A percentile compares a stretch with the other conserved stretches of the same genome.
Evolutionary conservation across 2,113 vertebrate species (phyloP).

Genomic region (Myocastor coypus): DNA sequence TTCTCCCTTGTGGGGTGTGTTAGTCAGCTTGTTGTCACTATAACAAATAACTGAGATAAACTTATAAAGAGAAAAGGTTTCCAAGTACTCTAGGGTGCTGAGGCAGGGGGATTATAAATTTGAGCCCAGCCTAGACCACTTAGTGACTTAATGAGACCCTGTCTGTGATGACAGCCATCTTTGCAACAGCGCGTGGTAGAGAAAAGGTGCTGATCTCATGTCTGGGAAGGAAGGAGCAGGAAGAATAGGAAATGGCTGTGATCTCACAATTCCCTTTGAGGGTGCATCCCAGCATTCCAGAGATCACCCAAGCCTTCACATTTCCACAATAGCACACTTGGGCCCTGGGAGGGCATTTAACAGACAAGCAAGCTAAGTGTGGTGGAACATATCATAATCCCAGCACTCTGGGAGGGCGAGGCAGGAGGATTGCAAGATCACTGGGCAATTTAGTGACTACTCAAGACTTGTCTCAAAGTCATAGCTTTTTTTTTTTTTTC

Average conservation of each 20-base stretch:
- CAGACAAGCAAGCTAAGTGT: neutral
- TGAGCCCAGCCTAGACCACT: neutral
- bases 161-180: neutral
- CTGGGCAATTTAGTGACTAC: neutral
- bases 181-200: neutral
- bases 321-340: neutral
- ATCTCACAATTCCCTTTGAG: neutral
- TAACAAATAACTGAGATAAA: neutral
- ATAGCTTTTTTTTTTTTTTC: neutral
- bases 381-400: too few relatives aligned
- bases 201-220: neutral
- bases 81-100: neutral
- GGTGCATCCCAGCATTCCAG: too few relatives aligned
- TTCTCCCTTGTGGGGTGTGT: neutral
- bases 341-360: neutral
- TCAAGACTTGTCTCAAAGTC: neutral
- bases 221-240: neutral
- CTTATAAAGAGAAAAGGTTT: neutral
- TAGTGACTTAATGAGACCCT: neutral
- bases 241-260: neutral
- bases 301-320: neutral
- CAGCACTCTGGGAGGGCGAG: neutral
- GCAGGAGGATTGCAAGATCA: neutral
- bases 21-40: neutral
- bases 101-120: neutral